Conservation (phyloP, 2,797 vertebrate genomes). For the Tragelaphus oryx region DNA sequence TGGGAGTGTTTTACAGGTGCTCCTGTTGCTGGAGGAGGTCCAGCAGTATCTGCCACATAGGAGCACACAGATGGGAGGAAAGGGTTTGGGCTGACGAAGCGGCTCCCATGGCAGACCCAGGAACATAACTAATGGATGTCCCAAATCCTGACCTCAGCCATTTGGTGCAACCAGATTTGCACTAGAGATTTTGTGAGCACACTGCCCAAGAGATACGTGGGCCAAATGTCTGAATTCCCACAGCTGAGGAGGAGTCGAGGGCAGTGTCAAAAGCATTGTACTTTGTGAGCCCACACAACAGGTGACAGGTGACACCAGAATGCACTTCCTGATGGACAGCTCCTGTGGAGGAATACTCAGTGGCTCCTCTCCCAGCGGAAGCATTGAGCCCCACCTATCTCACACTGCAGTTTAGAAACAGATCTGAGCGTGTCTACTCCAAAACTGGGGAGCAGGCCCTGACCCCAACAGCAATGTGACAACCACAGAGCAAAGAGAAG, state of each 20-base stretch:
- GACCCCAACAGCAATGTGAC: not conserved
- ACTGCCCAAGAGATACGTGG: not conserved
- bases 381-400: not conserved
- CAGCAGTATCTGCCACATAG: not conserved
- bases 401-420: not conserved
- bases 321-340: not conserved
- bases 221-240: not conserved
- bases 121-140: not conserved
- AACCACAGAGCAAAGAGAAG: not conserved
- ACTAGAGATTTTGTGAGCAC: not conserved
- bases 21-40: not conserved
- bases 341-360: not conserved
- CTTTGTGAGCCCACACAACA: not conserved
- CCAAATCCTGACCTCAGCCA: not conserved
- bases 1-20: not conserved
- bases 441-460: not conserved
- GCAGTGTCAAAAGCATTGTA: not conserved
- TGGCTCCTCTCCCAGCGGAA: not conserved
- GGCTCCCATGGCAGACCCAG: not conserved
- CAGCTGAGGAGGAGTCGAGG: not conserved
- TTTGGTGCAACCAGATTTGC: not conserved
- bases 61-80: fast-evolving
- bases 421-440: not conserved
- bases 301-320: not conserved
- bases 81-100: not conserved